Base-by-base conservation (phyloP, 2,888 invertebrate genomes). In the Laothoe populi region DNA sequence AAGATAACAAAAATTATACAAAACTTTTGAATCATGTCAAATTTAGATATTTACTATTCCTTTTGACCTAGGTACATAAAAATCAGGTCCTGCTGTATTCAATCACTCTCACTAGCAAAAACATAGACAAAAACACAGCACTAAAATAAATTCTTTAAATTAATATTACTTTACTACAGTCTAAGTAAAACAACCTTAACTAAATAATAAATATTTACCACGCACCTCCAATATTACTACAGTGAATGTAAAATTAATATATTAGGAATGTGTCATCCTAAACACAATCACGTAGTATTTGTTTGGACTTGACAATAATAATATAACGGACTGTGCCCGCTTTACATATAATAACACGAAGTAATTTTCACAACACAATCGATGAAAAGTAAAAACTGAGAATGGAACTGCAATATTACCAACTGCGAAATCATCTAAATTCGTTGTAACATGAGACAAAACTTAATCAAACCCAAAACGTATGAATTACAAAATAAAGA, bases 151-250 rank as follows among this genome's bases (percentile, higher is more conserved):
- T 66, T 67, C 59, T 62, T 68, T 65, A 64, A 66, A 57, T 35
- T 68, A 67, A 65, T 67, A 67, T 70, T 70, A 71, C 68, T 68
- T 65, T 57, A 70, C 67, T 73, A 72, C 69, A 73, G 62, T 63
- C 73, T 76, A 78, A 78, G 66, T 72, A 68, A 66, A 79, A 74
- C 73, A 76, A 75, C 71, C 70, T 81, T 79, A 76, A 67, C 77
- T 81, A 83, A 81, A 82, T 73, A 86, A 87, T 86, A 86, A 86
- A 87, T 85, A 86, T 80, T 77, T 72, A 82, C 83, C 82, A 77
- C 77, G 76, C 83, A 82, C 82, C 83, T 78, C 74, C 78, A 69
- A 69, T 77, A 81, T 70, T 73, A 78, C 73, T 79, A 79, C 69
- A 75, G 66, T 66, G 66, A 73, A 76, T 72, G 69, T 68, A 72